These are phyloP conservation scores for Corythaeola cristata DNA, from an alignment of 2,113 vertebrate genomes.

Conservation along the genomic window DNA sequence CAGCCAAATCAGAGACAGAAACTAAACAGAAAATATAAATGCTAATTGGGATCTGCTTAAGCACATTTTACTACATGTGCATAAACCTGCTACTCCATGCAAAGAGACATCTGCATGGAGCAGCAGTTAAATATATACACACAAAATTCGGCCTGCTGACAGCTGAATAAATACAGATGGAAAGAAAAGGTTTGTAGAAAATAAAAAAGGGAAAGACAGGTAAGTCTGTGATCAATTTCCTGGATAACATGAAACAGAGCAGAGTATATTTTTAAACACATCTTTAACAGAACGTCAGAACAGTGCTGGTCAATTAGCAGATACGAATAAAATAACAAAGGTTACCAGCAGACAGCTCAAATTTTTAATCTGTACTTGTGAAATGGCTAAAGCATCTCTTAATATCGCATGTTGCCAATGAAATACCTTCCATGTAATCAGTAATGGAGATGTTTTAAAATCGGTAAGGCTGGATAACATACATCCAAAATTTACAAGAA, in stretches of 20 bases:
- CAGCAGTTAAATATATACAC: neutral
- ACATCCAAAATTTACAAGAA: neutral
- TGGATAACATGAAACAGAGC: neutral
- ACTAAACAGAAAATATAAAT: slow-evolving; percentile 7
- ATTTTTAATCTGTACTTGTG: neutral
- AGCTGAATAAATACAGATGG: neutral
- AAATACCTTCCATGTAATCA: neutral
- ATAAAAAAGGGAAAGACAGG: neutral
- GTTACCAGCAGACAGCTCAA: neutral
- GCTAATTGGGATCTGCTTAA: slow-evolving; percentile 8
- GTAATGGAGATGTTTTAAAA: neutral
- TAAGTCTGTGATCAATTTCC: neutral
- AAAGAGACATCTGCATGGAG: neutral
- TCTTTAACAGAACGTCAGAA: neutral
- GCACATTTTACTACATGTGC: neutral
- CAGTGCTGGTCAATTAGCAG: neutral
- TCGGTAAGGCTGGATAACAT: neutral
- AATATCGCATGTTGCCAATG: neutral
- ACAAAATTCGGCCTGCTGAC: neutral
- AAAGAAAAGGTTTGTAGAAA: neutral
- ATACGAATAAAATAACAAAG: neutral
- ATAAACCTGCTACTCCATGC: neutral
- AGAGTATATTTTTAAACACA: neutral
- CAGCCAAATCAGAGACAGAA: neutral
- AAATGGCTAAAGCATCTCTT: neutral